Evolutionary conservation across 2,888 invertebrate species (phyloP).

Genomic region (Thymelicus sylvestris): DNA sequence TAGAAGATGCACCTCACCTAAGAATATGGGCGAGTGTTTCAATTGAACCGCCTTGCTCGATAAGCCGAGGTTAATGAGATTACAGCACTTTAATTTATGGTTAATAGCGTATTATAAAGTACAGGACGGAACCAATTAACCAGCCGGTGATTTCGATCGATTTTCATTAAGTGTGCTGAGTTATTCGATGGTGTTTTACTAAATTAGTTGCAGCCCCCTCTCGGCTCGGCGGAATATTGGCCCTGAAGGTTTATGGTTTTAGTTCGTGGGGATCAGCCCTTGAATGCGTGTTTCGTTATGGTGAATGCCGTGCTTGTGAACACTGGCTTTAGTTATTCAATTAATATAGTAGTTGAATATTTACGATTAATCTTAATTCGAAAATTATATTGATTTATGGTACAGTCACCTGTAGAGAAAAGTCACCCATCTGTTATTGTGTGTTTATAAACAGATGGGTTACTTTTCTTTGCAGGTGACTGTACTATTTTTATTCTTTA

Average conservation of each 20-base stretch:
- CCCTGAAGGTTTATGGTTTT: slow-evolving; percentile 32
- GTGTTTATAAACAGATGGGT: too few species aligned
- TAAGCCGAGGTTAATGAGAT: slow-evolving; percentile 46
- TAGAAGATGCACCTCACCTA: neutral
- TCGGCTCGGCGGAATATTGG: slow-evolving; percentile 18
- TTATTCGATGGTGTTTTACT: slow-evolving; percentile 52
- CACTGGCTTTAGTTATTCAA: too few species aligned
- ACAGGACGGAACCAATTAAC: slow-evolving; percentile 54
- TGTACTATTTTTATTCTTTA: too few species aligned
- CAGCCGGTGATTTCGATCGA: slow-evolving; percentile 53
- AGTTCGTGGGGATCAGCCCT: slow-evolving; percentile 19
- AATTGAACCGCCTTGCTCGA: slow-evolving; percentile 41
- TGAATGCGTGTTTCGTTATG: neutral
- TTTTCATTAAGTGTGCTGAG: slow-evolving; percentile 54
- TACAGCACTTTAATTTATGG: slow-evolving; percentile 48
- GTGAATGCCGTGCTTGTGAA: neutral
- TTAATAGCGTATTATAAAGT: slow-evolving; percentile 49
- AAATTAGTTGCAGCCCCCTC: slow-evolving; percentile 56
- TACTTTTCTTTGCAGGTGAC: too few species aligned
- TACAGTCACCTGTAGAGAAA: too few species aligned
- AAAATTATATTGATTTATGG: too few species aligned
- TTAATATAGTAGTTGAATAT: too few species aligned
- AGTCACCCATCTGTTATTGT: too few species aligned
- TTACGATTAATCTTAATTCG: too few species aligned
- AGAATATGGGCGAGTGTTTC: slow-evolving; percentile 29